Percentiles rank a stretch among this genome's conserved stretches.
Evolutionary conservation across 2,797 vertebrate genomes (phyloP).

Genomic region (Halcyon chelicuti): DNA sequence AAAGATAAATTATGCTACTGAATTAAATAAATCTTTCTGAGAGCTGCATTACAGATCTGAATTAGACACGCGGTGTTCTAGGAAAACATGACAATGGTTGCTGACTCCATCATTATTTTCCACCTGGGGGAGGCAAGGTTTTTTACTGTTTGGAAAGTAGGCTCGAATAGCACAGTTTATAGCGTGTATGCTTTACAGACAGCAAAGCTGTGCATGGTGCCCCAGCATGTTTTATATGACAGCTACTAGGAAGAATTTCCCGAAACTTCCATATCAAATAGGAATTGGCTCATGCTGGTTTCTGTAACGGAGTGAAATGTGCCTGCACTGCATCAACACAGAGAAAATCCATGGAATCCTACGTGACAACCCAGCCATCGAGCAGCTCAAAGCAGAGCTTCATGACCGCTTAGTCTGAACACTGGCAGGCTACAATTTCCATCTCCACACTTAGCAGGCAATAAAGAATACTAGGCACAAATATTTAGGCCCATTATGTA

Average conservation of each 20-base stretch:
- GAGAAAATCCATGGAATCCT: not conserved
- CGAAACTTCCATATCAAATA: not conserved
- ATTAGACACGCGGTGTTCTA: not conserved
- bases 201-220: not conserved
- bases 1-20: not conserved
- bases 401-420: not conserved
- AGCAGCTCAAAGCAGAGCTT: not conserved
- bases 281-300: not conserved
- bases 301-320: not conserved
- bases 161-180: not conserved
- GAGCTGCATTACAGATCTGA: not conserved
- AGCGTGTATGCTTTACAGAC: not conserved
- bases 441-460: not conserved
- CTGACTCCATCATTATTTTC: not conserved
- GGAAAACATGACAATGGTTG: not conserved
- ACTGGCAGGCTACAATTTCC: not conserved
- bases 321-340: not conserved
- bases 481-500: not conserved
- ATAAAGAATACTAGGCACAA: not conserved
- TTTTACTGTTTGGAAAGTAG: not conserved
- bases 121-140: not conserved
- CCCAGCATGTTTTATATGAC: not conserved
- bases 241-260: not conserved
- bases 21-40: not conserved
- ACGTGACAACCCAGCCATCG: not conserved